Evolutionary conservation across 2,797 vertebrate genomes (phyloP), one percentile per base, ranked within the genome.

Genomic region (Gallinago solitaria): DNA sequence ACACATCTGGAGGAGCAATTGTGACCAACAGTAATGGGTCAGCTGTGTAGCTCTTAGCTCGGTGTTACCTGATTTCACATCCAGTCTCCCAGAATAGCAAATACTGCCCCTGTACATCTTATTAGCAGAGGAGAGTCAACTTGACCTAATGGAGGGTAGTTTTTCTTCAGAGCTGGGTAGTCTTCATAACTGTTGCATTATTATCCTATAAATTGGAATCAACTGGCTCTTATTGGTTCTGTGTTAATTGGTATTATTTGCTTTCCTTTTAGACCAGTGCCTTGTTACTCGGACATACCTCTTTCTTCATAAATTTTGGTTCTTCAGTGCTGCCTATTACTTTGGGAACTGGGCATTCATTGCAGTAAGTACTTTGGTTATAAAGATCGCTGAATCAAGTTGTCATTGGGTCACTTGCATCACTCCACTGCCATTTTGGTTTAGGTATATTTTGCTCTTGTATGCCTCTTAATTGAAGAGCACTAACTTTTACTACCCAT

Each of bases 291-390:
- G 99, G 90, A 99, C 99, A 0, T 99, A 99, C 87, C 98, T 99
- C 11, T 99, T 99, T 93, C 99, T 99, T 83, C 99, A 99, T 97
- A 99, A 99, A 96, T 99, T 99, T 96, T 99, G 99, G 99, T 99
- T 99, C 98, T 99, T 99, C 96, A 99, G 99, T 94, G 99, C 99
- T n/a, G 98, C 98, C 32, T 99, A 99, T 97, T 99, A 99, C 97
- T 99, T 99, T 91, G 99, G 99, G 17, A 99, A 99, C 97, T 99
- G 99, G 99, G 99, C 98, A 16, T 99, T 99, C 93, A 99, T 99
- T 87, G 98, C 80, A 97, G 99, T 99, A 98, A 99, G 99, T 98
- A 90, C 33, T 59, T 47, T 14, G 32, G 41, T 87, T 77, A 43
- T n/a, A 45, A 50, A 69, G 4, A 50, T 61, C 4, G 12, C 54